These are phyloP conservation scores for Cataglyphis rosenhaueri DNA, from an alignment of 2,888 invertebrate species.

Conservation along the genomic window DNA sequence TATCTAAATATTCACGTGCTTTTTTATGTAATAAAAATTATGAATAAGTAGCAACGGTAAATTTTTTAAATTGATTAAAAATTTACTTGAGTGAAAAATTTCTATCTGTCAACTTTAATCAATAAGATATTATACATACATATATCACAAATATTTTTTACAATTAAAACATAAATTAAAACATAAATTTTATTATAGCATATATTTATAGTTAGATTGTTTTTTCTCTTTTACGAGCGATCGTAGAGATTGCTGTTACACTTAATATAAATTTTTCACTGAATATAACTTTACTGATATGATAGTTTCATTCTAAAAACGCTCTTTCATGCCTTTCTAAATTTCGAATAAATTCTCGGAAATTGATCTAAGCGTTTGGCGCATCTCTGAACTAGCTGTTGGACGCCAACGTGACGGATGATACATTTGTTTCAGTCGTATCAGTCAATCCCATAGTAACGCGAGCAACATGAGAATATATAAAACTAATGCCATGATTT, in stretches of 20 bases:
- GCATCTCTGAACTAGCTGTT: background rate
- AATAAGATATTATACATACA: background rate
- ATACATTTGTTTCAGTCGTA: slow-evolving; percentile 44
- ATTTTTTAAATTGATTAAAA: background rate
- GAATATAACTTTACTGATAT: background rate
- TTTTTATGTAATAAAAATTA: background rate
- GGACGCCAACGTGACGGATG: background rate
- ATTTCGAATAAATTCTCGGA: background rate
- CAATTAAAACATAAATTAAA: background rate
- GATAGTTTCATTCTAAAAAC: background rate
- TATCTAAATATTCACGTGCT: background rate
- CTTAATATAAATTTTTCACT: background rate
- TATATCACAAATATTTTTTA: background rate
- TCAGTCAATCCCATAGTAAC: slow-evolving; percentile 35
- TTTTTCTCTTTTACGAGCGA: background rate
- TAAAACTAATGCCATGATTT: slow-evolving; percentile 50
- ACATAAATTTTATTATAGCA: background rate
- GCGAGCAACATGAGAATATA: slow-evolving; percentile 49
- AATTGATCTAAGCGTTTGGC: background rate
- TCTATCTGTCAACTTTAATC: background rate
- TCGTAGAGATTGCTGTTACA: background rate
- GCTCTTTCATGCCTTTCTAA: background rate
- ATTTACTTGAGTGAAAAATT: background rate
- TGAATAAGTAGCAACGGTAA: background rate
- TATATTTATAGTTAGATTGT: background rate